Base-by-base conservation (phyloP, 2,797 vertebrate species). In the Poeciliopsis gracilis region DNA sequence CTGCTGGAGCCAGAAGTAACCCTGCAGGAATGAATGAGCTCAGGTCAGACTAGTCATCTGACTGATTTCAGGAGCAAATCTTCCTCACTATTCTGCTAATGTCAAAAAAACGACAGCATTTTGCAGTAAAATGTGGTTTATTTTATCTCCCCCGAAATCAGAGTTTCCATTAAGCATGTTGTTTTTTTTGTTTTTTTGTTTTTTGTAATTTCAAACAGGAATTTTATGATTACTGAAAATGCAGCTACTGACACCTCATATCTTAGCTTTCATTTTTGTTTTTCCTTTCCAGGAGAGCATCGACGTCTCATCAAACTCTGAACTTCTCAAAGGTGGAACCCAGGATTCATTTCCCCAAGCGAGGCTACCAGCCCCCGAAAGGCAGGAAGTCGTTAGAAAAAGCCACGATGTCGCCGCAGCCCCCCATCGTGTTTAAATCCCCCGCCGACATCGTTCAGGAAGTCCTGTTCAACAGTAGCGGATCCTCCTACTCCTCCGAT, bases 321-420 rank as follows among this genome's bases (percentile, higher is more conserved):
- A 97, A 99, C 90, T 97, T 98, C 83, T 98, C 98, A 76, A 97
- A 97, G 89, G 97, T 99, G 87, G 94, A 95, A 79, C 95, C 98
- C 0, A 90, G 91, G 57, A 96, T 99, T 57, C 93, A 71, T 70
- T 96, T 98, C 78, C 97, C 97, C 23, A 97, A 93, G 87, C 77
- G 88, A 45, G 93, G 86, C 66, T 99, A 99, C 91, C 96, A 73
- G 0, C 97, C 97, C 0, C 97, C 97, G 0, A 96, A 94, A 86
- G 95, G 97, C 84, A 91, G 87, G n/a, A 73, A 2, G 5, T 77
- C 80, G 0, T 75, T 78, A 1, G 59, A 73, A 6, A 83, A 77
- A 33, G 79, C 72, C 15, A 78, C 83, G n/a, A 70, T 84, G 20
- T 83, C 78, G 1, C 51, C 87, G 0, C 75, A 73, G 2, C 81